Evolutionary conservation across 2,113 vertebrate genomes (phyloP).

Genomic region (Pao palembangensis): DNA sequence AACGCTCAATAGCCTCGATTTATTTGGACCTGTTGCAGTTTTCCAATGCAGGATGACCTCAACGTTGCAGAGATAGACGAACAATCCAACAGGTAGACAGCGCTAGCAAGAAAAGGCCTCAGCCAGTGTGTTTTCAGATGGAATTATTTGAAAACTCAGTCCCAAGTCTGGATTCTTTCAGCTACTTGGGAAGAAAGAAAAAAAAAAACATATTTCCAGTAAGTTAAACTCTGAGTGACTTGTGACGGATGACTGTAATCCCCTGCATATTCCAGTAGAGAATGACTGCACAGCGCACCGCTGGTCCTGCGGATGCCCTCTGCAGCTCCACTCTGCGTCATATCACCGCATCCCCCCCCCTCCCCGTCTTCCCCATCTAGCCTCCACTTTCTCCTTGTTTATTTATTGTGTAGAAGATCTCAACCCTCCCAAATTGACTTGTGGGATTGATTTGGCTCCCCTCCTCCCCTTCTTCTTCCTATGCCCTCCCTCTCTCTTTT

Average conservation of each 20-base stretch:
- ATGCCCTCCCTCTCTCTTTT: constrained; percentile 21
- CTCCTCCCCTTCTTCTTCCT: constrained; percentile 18
- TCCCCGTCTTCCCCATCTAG: constrained; percentile 7
- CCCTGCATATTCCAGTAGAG: constrained; percentile 31
- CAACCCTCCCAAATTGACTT: constrained; percentile 57
- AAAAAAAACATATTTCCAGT: background rate
- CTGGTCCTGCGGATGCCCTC: constrained; percentile 43
- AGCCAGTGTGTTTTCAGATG: too few species aligned
- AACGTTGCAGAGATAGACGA: too few species aligned
- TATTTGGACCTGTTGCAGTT: too few species aligned
- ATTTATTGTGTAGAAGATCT: constrained; percentile 60
- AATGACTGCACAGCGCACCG: constrained; percentile 21
- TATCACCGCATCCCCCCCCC: background rate
- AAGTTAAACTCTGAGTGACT: constrained; percentile 34
- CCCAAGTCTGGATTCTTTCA: background rate
- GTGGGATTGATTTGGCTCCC: constrained; percentile 61
- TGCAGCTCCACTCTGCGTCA: constrained; percentile 42
- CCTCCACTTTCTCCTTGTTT: constrained; percentile 51
- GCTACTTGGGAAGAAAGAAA: background rate
- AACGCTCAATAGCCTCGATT: too few species aligned
- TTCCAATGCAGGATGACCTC: too few species aligned
- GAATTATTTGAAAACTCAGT: background rate
- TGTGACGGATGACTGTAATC: constrained; percentile 41
- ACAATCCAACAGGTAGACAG: too few species aligned
- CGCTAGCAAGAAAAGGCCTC: too few species aligned